Percentiles rank a stretch among this genome's conserved stretches.
Conservation (phyloP, 1,140 invertebrate species). For the Calliopsis andreniformis region DNA sequence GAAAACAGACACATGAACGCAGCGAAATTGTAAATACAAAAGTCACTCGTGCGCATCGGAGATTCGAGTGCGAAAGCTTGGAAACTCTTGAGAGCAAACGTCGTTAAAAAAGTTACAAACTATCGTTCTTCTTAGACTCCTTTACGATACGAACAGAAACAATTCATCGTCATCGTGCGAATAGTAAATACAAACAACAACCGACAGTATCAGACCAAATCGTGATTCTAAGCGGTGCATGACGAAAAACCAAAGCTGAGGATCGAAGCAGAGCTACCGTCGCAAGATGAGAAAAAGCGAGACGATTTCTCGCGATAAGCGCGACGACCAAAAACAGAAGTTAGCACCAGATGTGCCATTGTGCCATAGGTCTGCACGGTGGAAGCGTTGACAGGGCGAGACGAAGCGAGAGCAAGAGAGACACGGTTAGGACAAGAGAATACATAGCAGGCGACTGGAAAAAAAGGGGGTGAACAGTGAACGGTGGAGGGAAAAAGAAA, state of each 20-base stretch:
- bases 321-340: slow-evolving; percentile 32
- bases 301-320: slow-evolving; percentile 41
- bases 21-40: too few species aligned
- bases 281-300: slow-evolving; percentile 1
- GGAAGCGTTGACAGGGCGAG: slow-evolving; percentile 30
- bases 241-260: not conserved
- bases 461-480: not conserved
- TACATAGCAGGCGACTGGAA: not conserved
- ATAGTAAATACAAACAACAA: slow-evolving; percentile 14
- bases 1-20: too few species aligned
- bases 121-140: not conserved
- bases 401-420: slow-evolving; percentile 11
- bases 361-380: slow-evolving; percentile 26
- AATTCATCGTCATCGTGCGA: not conserved
- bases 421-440: not conserved
- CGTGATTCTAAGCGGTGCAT: not conserved
- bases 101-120: slow-evolving; percentile 7
- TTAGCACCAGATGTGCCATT: slow-evolving; percentile 61
- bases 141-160: not conserved
- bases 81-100: not conserved
- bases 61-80: not conserved
- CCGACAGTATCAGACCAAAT: not conserved
- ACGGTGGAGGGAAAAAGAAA: not conserved
- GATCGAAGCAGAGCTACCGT: slow-evolving; percentile 18
- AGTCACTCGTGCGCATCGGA: not conserved